Conservation (phyloP, 1,140 invertebrate species). For the Chymomyza costata region DNA sequence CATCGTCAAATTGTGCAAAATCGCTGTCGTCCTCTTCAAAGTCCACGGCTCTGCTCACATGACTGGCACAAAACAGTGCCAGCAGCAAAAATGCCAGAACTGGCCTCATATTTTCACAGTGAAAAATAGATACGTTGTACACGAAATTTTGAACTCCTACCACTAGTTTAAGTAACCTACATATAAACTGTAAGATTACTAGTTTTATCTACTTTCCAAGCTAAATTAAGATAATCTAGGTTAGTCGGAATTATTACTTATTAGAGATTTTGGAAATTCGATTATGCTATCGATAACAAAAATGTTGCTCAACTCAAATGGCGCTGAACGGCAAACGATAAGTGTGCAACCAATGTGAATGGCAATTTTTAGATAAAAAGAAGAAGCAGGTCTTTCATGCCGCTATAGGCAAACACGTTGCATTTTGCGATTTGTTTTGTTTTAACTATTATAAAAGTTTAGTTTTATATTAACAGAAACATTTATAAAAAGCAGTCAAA, state of each 20-base stretch:
- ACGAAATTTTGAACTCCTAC: too few species aligned
- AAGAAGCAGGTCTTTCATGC: constrained; percentile 3
- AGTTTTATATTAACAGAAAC: constrained; percentile 18
- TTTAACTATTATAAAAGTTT: constrained; percentile 7
- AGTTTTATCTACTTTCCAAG: too few species aligned
- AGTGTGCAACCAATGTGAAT: background rate
- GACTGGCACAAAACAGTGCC: constrained; percentile 46
- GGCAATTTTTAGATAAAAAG: too few species aligned
- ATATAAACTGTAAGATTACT: too few species aligned
- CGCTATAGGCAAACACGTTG: constrained; percentile 57
- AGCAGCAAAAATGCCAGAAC: constrained; percentile 51
- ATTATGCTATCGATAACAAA: constrained; percentile 6
- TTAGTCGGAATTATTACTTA: constrained; percentile 50
- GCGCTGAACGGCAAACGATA: constrained; percentile 6
- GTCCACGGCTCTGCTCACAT: constrained; percentile 35
- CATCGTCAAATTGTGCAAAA: constrained; percentile 97
- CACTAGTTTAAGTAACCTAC: too few species aligned
- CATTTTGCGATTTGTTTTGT: constrained; percentile 35
- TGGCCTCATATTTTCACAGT: too few species aligned
- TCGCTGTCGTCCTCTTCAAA: constrained; percentile 86
- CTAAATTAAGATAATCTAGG: constrained; percentile 59
- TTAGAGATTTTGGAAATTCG: constrained; percentile 4
- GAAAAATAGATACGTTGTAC: too few species aligned
- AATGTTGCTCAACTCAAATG: constrained; percentile 25
- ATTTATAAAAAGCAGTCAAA: background rate